These are phyloP conservation scores for Dichetophora obliterata DNA, from an alignment of 2,888 invertebrate species.

Conservation along the genomic window DNA sequence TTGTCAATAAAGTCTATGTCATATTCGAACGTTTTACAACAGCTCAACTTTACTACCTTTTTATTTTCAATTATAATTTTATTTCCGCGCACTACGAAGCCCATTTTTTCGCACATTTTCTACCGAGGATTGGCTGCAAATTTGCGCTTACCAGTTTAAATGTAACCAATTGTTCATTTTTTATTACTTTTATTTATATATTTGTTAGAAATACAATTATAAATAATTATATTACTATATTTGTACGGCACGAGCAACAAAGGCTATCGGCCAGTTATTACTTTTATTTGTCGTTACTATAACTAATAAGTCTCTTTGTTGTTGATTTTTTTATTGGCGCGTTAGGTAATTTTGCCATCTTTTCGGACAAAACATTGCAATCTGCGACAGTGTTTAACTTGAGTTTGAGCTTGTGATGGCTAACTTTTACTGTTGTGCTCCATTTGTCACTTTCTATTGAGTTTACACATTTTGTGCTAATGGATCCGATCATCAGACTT, in stretches of 20 bases:
- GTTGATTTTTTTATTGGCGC: not conserved
- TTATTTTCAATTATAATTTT: not conserved
- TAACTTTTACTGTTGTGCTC: not conserved
- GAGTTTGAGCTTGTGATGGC: not conserved
- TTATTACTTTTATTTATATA: slow-evolving; percentile 26
- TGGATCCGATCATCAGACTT: no score
- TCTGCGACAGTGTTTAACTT: slow-evolving; percentile 8
- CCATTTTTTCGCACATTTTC: slow-evolving; percentile 29
- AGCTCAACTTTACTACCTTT: not conserved
- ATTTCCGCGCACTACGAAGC: slow-evolving; percentile 19
- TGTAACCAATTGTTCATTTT: not conserved
- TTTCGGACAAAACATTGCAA: slow-evolving; percentile 13
- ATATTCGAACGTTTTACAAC: not conserved
- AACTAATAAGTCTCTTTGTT: not conserved
- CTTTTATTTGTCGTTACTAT: not conserved
- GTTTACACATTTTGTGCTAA: no score
- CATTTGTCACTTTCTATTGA: no score
- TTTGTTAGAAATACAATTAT: no score
- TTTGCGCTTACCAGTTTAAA: not conserved
- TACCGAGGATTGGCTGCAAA: not conserved
- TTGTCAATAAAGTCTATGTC: no score
- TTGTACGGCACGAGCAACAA: no score
- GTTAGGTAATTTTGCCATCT: not conserved
- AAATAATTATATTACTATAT: no score
- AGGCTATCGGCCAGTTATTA: no score